phyloP scores from a whole-genome alignment of 1,140 invertebrate genomes.

The Drosophila biarmipes region DNA sequence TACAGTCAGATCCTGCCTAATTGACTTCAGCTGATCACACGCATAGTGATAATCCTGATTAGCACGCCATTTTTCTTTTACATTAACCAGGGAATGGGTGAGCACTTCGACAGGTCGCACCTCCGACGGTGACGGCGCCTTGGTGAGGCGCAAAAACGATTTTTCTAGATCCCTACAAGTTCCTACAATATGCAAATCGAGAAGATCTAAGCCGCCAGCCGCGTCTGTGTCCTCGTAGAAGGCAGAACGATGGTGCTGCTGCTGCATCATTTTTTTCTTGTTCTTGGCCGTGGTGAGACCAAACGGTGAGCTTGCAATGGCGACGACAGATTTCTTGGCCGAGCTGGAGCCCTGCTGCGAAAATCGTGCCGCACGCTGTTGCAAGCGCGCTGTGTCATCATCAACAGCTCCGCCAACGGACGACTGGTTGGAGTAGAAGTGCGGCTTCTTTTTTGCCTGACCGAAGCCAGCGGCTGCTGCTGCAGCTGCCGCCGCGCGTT shows the following conservation, averaged over 20 bases:
- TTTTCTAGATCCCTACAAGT: constrained; percentile 97
- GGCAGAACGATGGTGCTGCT: constrained; percentile 47
- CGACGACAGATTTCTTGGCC: constrained; percentile 78
- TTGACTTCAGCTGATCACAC: constrained; percentile 99
- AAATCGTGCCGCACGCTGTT: constrained; percentile 95
- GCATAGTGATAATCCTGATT: constrained; percentile 97
- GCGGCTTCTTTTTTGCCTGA: constrained; percentile 85
- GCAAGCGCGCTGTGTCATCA: constrained; percentile 90
- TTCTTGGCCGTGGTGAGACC: constrained; percentile 79
- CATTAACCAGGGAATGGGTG: constrained; percentile 93
- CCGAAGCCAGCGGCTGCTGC: constrained; percentile 16
- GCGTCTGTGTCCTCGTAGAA: constrained; percentile 85
- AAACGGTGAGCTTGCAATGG: constrained; percentile 80
- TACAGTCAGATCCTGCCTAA: constrained; percentile 99
- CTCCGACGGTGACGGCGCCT: constrained; percentile 96
- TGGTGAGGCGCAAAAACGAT: constrained; percentile 96
- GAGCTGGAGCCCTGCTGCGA: constrained; percentile 83
- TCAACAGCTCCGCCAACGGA: constrained; percentile 87
- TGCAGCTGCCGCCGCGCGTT: constrained; percentile 77
- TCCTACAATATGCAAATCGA: constrained; percentile 95
- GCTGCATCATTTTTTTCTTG: constrained; percentile 58
- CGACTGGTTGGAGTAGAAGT: constrained; percentile 88
- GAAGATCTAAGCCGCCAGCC: constrained; percentile 88
- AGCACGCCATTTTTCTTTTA: constrained; percentile 94
- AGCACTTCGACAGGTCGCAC: constrained; percentile 95